A percentile compares a stretch with the other conserved stretches of the same genome.
phyloP scores from a whole-genome alignment of 2,797 vertebrate genomes.

The Nannoperca australis region DNA sequence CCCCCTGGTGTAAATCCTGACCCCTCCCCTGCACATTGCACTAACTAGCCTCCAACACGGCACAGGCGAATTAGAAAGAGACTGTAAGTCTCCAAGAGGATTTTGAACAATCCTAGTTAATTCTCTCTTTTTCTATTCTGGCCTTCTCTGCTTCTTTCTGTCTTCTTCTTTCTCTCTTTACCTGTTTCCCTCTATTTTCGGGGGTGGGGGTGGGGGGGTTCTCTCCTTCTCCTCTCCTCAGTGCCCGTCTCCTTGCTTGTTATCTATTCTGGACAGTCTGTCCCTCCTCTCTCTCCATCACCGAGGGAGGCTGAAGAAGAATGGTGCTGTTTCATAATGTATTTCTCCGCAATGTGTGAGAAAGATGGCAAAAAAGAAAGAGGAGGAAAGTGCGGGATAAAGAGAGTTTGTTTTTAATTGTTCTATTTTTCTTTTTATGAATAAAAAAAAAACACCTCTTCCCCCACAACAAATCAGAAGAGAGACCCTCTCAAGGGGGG shows the following conservation, averaged over 20 bases:
- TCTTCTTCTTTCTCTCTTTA: constrained; percentile 28
- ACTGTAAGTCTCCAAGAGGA: constrained; percentile 40
- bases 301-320: constrained; percentile 72
- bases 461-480: constrained; percentile 58
- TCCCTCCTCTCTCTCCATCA: constrained; percentile 76
- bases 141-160: constrained; percentile 17
- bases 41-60: constrained; percentile 56
- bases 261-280: constrained; percentile 81
- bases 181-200: constrained; percentile 50
- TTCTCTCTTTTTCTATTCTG: constrained; percentile 43
- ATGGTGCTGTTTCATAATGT: constrained; percentile 77
- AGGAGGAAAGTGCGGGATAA: constrained; percentile 23
- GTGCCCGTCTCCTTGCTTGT: constrained; percentile 64
- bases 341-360: constrained; percentile 65
- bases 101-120: constrained; percentile 61
- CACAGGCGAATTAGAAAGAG: constrained; percentile 51
- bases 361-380: constrained; percentile 50
- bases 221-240: constrained; percentile 31
- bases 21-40: constrained; percentile 62
- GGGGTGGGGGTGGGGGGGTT: no score
- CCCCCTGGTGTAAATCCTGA: constrained; percentile 70
- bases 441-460: constrained; percentile 43
- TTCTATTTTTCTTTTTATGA: constrained; percentile 32
- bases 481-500: constrained; percentile 44
- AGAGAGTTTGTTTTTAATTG: constrained; percentile 38